Evolutionary conservation across 2,113 vertebrate species (phyloP), one percentile per base, ranked within the genome.

Genomic region (Lepus europaeus): DNA sequence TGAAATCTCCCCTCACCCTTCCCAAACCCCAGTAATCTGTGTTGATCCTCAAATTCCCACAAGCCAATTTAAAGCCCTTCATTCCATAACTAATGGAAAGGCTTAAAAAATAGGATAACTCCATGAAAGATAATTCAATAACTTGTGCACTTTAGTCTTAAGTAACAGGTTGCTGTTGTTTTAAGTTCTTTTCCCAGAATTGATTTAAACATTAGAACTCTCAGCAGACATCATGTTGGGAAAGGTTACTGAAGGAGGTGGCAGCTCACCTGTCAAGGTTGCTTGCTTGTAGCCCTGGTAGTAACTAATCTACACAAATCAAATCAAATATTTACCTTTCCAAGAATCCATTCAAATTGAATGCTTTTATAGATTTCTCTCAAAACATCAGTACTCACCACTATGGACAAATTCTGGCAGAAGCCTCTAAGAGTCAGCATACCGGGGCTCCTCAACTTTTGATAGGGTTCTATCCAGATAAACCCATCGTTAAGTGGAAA

Each of bases 311-410:
- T 51, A 69, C 3, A 33, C n/a, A 87, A 94, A 84, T 14, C n/a
- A 87, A 94, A 84, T 14, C 64, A 94, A 76, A 29, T 66, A 45
- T 93, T 84, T 93, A 51, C 66, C 51, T 91, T 69, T 73, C 82
- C 68, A 93, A 73, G 72, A 92, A 76, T n/a, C 11, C 59, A 87
- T 9, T 73, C 39, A 96, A 74, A 95, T 70, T 51, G 49, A 95
- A 64, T 69, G 39, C 33, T 89, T 79, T 87, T 89, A 27, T 68
- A 74, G 25, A 69, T 73, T 70, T 73, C 25, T 84, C n/a, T 85
- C 13, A 92, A n/a, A 61, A 80, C 33, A 12, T 83, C 68, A 49
- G 51, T 85, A 64, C 39, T 80, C 89, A 89, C 23, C n/a, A 23
- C 36, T 39, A 82, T 17, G 51, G 29, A 36, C 1, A 80, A 87